Conservation (phyloP, 1,140 invertebrate species). For the Drosophila mojavensis region DNA sequence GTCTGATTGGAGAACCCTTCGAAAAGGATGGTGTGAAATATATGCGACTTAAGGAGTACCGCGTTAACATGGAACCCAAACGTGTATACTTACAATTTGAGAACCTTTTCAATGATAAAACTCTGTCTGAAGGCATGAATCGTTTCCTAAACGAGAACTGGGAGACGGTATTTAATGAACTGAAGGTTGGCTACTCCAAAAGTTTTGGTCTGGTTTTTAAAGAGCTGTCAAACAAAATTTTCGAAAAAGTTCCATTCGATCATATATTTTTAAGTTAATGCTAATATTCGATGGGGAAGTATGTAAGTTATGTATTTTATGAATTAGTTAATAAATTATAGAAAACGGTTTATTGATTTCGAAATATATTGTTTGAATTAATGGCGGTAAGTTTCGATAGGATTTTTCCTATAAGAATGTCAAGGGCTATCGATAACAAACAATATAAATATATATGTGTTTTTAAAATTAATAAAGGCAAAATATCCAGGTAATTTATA, state of each 20-base stretch:
- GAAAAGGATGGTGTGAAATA: slow-evolving; percentile 86
- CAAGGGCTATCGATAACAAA: too few species aligned
- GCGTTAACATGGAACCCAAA: slow-evolving; percentile 85
- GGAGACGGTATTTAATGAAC: slow-evolving; percentile 87
- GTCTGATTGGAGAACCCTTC: slow-evolving; percentile 86
- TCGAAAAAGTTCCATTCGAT: slow-evolving; percentile 87
- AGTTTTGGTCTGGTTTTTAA: slow-evolving; percentile 87
- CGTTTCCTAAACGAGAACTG: slow-evolving; percentile 88
- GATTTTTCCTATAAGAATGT: not conserved
- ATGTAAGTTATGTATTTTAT: slow-evolving; percentile 55
- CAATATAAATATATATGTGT: too few species aligned
- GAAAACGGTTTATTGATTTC: slow-evolving; percentile 16
- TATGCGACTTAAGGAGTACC: slow-evolving; percentile 86
- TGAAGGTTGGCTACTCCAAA: slow-evolving; percentile 87
- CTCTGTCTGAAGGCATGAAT: slow-evolving; percentile 86
- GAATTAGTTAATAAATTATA: slow-evolving; percentile 64
- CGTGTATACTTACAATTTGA: slow-evolving; percentile 86
- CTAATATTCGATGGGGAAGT: not conserved
- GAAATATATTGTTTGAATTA: not conserved
- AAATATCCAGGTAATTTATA: not conserved
- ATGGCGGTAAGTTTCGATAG: not conserved
- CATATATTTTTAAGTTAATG: slow-evolving; percentile 86
- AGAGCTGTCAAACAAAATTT: slow-evolving; percentile 87
- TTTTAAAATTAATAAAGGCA: not conserved
- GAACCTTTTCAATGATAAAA: slow-evolving; percentile 87